Conservation (phyloP, 2,888 invertebrate genomes). For the Aradus depressus region DNA sequence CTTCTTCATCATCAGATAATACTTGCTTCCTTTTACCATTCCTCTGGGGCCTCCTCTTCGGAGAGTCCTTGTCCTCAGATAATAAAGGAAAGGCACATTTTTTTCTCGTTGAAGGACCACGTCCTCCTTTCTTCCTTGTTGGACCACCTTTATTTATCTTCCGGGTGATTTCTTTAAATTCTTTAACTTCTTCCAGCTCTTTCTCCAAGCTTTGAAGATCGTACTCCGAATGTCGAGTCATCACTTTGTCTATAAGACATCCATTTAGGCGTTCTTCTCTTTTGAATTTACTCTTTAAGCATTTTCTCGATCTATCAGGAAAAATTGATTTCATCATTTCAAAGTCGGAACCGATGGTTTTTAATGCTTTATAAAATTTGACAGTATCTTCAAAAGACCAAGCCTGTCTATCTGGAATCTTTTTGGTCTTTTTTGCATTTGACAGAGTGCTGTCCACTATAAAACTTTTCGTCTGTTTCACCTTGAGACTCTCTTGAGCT, state of each 20-base stretch:
- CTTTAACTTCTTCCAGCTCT: conserved; percentile 36
- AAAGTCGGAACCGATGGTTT: conserved; percentile 86
- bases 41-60: too few species aligned
- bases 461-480: conserved; percentile 2
- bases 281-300: conserved; percentile 86
- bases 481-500: conserved; percentile 68
- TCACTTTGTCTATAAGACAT: conserved; percentile 61
- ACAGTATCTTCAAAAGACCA: conserved; percentile 54
- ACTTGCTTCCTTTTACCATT: too few species aligned
- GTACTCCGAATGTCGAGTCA: conserved; percentile 57
- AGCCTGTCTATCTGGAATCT: not conserved
- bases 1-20: too few species aligned
- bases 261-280: conserved; percentile 73
- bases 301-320: conserved; percentile 62
- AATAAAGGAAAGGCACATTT: too few species aligned
- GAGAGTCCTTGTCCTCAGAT: too few species aligned
- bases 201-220: conserved; percentile 50
- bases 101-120: too few species aligned
- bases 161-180: not conserved
- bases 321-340: conserved; percentile 75
- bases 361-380: conserved; percentile 83
- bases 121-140: not conserved
- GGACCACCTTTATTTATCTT: not conserved
- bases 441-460: not conserved
- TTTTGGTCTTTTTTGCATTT: not conserved